phyloP scores from a whole-genome alignment of 1,140 invertebrate species.

The Calephelis virginiensis region DNA sequence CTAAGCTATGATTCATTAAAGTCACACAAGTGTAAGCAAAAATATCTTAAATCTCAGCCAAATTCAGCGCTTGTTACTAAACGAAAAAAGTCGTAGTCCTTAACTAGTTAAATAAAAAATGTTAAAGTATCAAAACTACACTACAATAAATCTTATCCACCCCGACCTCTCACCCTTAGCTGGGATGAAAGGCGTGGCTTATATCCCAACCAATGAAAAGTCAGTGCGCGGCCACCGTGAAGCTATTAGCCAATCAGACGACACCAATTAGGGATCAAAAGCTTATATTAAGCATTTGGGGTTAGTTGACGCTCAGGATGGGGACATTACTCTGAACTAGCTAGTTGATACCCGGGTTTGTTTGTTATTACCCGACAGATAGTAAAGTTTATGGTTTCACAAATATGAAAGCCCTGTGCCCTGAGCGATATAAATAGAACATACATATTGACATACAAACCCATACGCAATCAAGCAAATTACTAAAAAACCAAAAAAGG shows the following conservation, averaged over 20 bases:
- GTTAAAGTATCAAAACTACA: conserved; percentile 45
- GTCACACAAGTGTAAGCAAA: not conserved
- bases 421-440: not conserved
- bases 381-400: not conserved
- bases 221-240: conserved; percentile 35
- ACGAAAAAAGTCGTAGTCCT: not conserved
- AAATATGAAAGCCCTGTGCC: not conserved
- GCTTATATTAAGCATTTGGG: conserved; percentile 51
- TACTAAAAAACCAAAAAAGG: too few species aligned
- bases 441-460: too few species aligned
- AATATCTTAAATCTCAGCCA: not conserved
- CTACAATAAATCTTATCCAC: conserved; percentile 24
- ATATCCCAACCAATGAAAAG: conserved; percentile 40
- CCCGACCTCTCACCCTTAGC: conserved; percentile 53
- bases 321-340: conserved; percentile 44
- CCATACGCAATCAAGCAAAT: too few species aligned
- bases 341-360: conserved; percentile 30
- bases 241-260: conserved; percentile 42
- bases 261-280: conserved; percentile 60
- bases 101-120: conserved; percentile 17
- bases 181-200: conserved; percentile 39
- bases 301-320: conserved; percentile 52
- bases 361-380: conserved; percentile 19
- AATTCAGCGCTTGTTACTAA: too few species aligned
- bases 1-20: not conserved